phyloP scores from a whole-genome alignment of 2,113 vertebrate species.

The Triplophysa rosa region DNA sequence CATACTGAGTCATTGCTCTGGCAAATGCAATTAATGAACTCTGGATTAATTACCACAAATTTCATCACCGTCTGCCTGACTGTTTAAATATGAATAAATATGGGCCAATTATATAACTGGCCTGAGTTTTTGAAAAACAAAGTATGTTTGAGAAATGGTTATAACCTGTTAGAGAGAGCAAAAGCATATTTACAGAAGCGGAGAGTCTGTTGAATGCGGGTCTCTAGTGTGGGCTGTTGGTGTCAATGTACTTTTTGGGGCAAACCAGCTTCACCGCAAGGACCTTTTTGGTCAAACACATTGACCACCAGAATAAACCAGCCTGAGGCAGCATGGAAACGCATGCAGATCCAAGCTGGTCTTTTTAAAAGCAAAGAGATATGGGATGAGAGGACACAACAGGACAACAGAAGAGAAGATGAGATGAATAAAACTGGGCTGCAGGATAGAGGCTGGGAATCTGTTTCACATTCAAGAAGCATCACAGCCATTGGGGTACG shows the following conservation, averaged over 20 bases:
- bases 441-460: not conserved
- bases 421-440: not conserved
- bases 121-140: conserved; percentile 1
- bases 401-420: not conserved
- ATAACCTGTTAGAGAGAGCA: not conserved
- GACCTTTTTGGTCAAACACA: no score
- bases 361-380: not conserved
- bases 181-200: not conserved
- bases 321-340: no score
- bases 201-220: not conserved
- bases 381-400: not conserved
- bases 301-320: no score
- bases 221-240: no score
- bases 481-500: conserved; percentile 10
- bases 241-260: no score
- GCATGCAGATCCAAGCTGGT: no score
- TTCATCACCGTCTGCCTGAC: conserved; percentile 15
- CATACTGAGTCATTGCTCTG: conserved; percentile 18
- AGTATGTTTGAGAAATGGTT: not conserved
- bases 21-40: conserved; percentile 43
- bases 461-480: conserved; percentile 33
- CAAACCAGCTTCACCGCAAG: no score
- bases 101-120: conserved; percentile 23
- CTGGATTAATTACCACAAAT: conserved; percentile 41
- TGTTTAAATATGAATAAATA: conserved; percentile 34